Base-by-base conservation (phyloP, 2,113 vertebrate species). In the Gallinago undulata region DNA sequence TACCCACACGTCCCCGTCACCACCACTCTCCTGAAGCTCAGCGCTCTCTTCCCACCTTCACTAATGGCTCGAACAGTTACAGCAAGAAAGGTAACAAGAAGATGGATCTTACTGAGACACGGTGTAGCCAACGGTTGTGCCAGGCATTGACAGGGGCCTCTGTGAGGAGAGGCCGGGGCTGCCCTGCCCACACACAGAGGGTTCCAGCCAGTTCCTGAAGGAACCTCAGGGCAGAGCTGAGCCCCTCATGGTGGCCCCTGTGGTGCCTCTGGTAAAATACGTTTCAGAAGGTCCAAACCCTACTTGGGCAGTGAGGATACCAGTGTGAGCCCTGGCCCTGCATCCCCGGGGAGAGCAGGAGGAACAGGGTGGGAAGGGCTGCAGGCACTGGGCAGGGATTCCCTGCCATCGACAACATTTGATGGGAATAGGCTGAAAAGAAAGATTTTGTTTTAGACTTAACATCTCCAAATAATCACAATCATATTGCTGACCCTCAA, bases 61-160 rank as follows among this genome's bases (percentile, higher is more conserved):
- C 11, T 17, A 53, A 31, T 0, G 0, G 11, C 13, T 17, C 2
- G 41, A 72, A 23, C 43, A 76, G 21, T 19, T 55, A 64, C 8
- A 70, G 21, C 39, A 60, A 31, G 12, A 67, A 45, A 50, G 2
- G 8, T 5, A 86, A 47, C 14, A 47, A 30, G 63, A 16, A 51
- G 3, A 24, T 2, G 3, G 12, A 12, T 35, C 74, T 64, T 45
- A 50, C 27, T 3, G 19, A 10, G 10, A 59, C 9, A 9, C 1
- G 3, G 25, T 4, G 19, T 4, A 77, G 37, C 3, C 3, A 2
- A 7, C 7, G 48, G 13, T 27, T 1, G 1, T 8, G 14, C 4
- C 12, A 35, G 48, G 48, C 2, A 1, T 39, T 2, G 31, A 13
- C 28, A 4, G 63, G 27, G 10, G 4, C 14, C 39, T 11, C 51